A percentile compares a stretch with the other conserved stretches of the same genome.
Conservation (phyloP, 2,888 invertebrate genomes). For the Limnephilus auricula region DNA sequence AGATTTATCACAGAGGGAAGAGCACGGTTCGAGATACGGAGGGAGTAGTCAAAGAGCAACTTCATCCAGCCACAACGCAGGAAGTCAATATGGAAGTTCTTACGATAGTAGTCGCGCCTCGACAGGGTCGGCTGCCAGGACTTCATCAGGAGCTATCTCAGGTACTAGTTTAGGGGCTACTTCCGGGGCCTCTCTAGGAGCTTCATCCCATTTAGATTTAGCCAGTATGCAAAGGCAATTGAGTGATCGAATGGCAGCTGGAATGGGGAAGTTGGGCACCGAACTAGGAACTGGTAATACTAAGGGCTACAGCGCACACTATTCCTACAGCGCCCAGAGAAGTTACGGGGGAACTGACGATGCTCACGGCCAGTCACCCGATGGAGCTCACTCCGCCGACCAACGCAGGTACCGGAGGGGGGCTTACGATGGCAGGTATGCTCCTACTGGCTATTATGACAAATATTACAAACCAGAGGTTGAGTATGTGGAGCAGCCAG, state of each 20-base stretch:
- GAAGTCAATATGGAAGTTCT: constrained; percentile 29
- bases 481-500: constrained; percentile 49
- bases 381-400: constrained; percentile 25
- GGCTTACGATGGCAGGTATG: constrained; percentile 49
- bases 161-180: neutral
- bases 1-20: constrained; percentile 27
- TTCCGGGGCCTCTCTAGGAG: neutral
- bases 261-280: constrained; percentile 35
- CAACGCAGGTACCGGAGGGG: constrained; percentile 55
- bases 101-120: neutral
- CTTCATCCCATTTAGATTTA: constrained; percentile 52
- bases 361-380: neutral
- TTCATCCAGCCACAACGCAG: constrained; percentile 24
- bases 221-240: constrained; percentile 55
- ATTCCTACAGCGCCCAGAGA: constrained; percentile 65
- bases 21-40: constrained; percentile 34
- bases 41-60: constrained; percentile 32
- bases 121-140: neutral
- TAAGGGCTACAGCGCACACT: constrained; percentile 64
- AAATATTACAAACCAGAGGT: neutral
- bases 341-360: constrained; percentile 59
- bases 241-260: constrained; percentile 56
- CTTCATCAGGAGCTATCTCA: constrained; percentile 16
- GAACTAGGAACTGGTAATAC: constrained; percentile 55
- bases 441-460: neutral